Percentiles rank a stretch among this genome's conserved stretches.
Evolutionary conservation across 1,140 invertebrate genomes (phyloP).

Genomic region (Monomorium pharaonis): DNA sequence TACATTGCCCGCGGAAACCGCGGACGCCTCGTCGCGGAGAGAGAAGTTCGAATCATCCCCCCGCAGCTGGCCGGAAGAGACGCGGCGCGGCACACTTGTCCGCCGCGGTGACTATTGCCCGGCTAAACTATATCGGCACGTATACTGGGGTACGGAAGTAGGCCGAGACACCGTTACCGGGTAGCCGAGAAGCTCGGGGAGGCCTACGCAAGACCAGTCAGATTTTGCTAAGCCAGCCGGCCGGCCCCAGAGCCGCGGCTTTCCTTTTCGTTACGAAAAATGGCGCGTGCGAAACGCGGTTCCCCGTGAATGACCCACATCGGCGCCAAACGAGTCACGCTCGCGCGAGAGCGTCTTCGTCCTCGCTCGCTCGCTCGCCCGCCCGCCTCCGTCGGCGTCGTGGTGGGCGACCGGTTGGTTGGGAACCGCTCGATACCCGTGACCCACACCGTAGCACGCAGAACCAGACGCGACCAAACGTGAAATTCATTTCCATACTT

Average conservation of each 20-base stretch:
- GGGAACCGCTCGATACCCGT: slow-evolving; percentile 34
- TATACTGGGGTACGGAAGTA: slow-evolving; percentile 79
- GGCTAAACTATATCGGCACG: slow-evolving; percentile 72
- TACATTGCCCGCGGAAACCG: too few species aligned
- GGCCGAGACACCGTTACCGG: slow-evolving; percentile 83
- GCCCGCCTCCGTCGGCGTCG: neutral
- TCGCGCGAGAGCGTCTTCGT: slow-evolving; percentile 40
- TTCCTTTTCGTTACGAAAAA: slow-evolving; percentile 86
- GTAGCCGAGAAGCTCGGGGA: slow-evolving; percentile 62
- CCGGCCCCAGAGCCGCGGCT: slow-evolving; percentile 79
- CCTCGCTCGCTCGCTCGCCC: neutral
- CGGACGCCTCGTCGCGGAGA: too few species aligned
- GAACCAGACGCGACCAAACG: slow-evolving; percentile 62
- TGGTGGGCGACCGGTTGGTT: slow-evolving; percentile 31
- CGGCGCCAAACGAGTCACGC: slow-evolving; percentile 50
- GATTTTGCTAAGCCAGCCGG: slow-evolving; percentile 76
- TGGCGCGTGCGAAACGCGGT: slow-evolving; percentile 83
- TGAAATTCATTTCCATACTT: slow-evolving; percentile 65
- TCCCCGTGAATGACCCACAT: slow-evolving; percentile 70
- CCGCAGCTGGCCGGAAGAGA: slow-evolving; percentile 12
- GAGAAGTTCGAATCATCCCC: neutral
- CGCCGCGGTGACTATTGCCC: slow-evolving; percentile 58
- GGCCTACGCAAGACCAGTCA: slow-evolving; percentile 75
- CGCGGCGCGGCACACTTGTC: slow-evolving; percentile 53
- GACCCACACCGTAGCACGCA: slow-evolving; percentile 44